phyloP scores from a whole-genome alignment of 2,797 vertebrate genomes.

The Moxostoma hubbsi region DNA sequence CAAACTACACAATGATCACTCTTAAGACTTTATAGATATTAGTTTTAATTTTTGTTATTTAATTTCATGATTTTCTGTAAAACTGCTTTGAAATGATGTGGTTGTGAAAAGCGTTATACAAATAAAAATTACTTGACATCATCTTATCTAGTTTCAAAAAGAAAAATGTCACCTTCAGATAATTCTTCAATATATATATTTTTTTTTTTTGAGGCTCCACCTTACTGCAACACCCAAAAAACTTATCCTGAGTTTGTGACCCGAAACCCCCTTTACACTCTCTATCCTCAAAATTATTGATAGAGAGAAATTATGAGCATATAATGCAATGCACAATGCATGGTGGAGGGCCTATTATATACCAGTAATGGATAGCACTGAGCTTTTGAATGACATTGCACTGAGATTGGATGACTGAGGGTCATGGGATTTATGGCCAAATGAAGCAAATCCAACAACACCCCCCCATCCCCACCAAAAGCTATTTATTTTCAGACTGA shows the following conservation, averaged over 20 bases:
- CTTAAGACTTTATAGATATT: too few species aligned
- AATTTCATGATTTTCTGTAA: too few species aligned
- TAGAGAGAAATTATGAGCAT: slow-evolving; percentile 82
- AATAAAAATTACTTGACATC: too few species aligned
- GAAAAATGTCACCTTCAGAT: too few species aligned
- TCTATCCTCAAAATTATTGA: slow-evolving; percentile 80
- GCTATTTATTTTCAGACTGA: slow-evolving; percentile 78
- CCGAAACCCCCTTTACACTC: slow-evolving; percentile 57
- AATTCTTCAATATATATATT: too few species aligned
- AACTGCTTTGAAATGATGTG: too few species aligned
- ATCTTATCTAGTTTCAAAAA: too few species aligned
- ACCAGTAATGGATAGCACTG: slow-evolving; percentile 78
- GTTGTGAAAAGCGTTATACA: too few species aligned
- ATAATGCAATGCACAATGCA: slow-evolving; percentile 82
- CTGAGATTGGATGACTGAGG: slow-evolving; percentile 81
- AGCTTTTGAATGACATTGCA: slow-evolving; percentile 83
- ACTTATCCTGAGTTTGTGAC: slow-evolving; percentile 66
- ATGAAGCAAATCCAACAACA: slow-evolving; percentile 59
- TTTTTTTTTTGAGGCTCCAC: background rate
- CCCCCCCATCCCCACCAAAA: slow-evolving; percentile 17
- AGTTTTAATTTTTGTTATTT: too few species aligned
- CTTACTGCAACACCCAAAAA: slow-evolving; percentile 36
- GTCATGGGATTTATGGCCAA: slow-evolving; percentile 77
- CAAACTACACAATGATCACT: too few species aligned
- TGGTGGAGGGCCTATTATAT: slow-evolving; percentile 80